Percentiles rank a stretch among this genome's conserved stretches.
phyloP scores from a whole-genome alignment of 2,113 vertebrate species.

The Axis porcinus region DNA sequence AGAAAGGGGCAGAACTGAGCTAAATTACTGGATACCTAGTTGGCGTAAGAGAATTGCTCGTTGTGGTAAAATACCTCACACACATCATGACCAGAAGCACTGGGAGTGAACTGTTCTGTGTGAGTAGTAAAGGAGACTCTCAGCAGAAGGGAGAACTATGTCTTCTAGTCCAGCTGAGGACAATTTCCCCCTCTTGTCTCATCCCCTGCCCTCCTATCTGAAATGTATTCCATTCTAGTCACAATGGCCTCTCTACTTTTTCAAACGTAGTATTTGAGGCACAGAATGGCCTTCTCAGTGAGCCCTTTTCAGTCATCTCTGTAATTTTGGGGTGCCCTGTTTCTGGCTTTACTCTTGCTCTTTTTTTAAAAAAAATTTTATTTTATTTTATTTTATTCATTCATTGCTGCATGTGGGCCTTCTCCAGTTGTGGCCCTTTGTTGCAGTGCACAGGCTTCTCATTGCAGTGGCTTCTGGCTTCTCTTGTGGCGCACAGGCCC shows the following conservation, averaged over 20 bases:
- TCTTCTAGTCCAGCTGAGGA: background rate
- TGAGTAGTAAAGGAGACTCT: background rate
- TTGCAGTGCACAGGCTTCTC: background rate
- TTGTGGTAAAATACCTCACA: background rate
- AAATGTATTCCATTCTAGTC: background rate
- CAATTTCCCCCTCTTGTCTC: background rate
- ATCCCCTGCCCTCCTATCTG: background rate
- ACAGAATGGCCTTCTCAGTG: background rate
- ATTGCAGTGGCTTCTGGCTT: background rate
- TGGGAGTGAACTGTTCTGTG: background rate
- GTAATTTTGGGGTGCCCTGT: background rate
- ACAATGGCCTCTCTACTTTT: background rate
- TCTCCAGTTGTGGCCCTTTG: background rate
- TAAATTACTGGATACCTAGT: background rate
- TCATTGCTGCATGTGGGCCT: background rate
- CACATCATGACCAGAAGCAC: background rate
- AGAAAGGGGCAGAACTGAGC: background rate
- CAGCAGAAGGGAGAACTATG: background rate
- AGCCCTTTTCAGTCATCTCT: background rate
- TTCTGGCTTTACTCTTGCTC: background rate
- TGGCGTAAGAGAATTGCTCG: background rate
- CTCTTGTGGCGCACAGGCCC: background rate
- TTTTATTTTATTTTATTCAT: background rate
- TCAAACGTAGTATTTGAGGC: background rate
- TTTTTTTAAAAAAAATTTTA: rapidly evolving